These are phyloP conservation scores for Bombus confusus DNA, from an alignment of 1,140 invertebrate species.

Conservation along the genomic window DNA sequence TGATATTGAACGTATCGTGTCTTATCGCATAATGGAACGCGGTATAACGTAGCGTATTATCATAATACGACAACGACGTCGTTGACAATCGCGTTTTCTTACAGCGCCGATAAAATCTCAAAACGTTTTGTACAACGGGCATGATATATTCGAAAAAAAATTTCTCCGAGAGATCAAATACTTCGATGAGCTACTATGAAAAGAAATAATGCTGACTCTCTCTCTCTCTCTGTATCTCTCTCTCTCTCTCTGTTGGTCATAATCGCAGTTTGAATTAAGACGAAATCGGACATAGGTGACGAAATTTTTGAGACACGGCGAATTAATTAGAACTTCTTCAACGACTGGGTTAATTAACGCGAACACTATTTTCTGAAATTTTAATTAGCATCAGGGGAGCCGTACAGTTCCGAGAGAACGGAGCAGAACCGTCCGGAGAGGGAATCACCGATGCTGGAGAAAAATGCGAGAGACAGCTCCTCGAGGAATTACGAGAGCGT, in stretches of 20 bases:
- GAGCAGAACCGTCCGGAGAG: constrained; percentile 7
- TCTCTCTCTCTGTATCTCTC: no score
- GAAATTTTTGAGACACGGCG: neutral
- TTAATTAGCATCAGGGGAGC: constrained; percentile 23
- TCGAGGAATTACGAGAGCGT: constrained; percentile 33
- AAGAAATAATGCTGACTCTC: no score
- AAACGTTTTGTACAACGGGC: no score
- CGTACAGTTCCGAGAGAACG: neutral
- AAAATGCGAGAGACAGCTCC: constrained; percentile 18
- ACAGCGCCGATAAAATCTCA: no score
- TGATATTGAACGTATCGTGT: no score
- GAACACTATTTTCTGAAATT: constrained; percentile 32
- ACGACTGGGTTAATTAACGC: constrained; percentile 28
- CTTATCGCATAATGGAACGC: no score
- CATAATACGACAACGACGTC: no score
- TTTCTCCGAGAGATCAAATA: neutral
- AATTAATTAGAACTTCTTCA: constrained; percentile 17
- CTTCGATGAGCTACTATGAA: neutral
- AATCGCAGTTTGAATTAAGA: neutral
- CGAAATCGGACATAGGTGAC: no score
- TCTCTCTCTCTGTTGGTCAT: neutral
- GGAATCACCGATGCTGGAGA: constrained; percentile 11
- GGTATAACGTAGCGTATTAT: no score
- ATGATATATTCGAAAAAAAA: no score
- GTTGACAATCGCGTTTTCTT: no score